Percentiles rank a stretch among this genome's conserved stretches.
phyloP scores from a whole-genome alignment of 2,113 vertebrate species.

The Lophotis ruficrista region DNA sequence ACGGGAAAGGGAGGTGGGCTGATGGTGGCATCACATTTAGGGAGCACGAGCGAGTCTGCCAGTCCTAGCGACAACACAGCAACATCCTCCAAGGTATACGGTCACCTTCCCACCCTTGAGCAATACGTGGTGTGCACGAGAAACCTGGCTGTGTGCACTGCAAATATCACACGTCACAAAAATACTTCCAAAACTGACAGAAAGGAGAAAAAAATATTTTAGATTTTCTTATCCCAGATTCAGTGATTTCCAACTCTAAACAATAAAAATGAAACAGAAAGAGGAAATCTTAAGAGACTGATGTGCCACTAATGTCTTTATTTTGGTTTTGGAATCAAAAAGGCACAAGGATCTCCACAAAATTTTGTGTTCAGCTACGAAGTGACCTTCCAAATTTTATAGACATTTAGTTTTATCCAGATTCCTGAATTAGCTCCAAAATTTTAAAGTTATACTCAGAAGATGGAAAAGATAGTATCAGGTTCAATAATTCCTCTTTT shows the following conservation, averaged over 20 bases:
- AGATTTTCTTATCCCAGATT: background rate
- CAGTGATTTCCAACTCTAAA: background rate
- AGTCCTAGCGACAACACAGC: background rate
- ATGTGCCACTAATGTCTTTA: background rate
- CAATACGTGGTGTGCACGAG: rapidly evolving
- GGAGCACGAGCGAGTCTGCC: background rate
- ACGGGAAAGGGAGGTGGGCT: background rate
- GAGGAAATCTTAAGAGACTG: background rate
- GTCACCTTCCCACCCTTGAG: background rate
- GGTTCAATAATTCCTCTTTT: background rate
- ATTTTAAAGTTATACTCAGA: background rate
- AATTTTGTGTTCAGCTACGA: background rate
- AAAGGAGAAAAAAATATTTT: background rate
- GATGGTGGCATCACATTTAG: background rate
- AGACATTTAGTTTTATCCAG: background rate
- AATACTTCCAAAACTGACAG: background rate
- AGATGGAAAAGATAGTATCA: background rate
- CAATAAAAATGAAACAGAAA: background rate
- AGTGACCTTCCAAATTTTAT: background rate
- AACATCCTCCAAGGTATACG: rapidly evolving
- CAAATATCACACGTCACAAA: background rate
- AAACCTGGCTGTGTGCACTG: background rate
- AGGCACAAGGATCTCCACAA: background rate
- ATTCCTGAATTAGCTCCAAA: background rate
- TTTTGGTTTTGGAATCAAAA: background rate